Evolutionary conservation across 1,140 invertebrate genomes (phyloP).

Genomic region (Hestina assimilis): DNA sequence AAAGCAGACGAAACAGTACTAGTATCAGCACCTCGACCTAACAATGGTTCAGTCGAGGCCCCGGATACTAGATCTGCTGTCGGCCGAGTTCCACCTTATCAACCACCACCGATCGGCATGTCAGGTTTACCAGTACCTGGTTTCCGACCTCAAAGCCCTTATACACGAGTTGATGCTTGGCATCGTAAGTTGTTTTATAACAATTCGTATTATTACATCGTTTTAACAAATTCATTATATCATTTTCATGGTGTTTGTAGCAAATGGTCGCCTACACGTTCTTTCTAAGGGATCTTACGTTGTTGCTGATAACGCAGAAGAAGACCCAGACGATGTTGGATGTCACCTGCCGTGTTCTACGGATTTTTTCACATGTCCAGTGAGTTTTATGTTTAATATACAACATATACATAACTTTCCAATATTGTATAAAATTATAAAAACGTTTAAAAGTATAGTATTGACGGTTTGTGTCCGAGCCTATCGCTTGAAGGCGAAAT

Average conservation of each 20-base stretch:
- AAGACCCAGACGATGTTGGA: constrained; percentile 43
- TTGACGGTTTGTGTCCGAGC: too few species aligned
- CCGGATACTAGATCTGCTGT: constrained; percentile 58
- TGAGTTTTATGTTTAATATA: constrained; percentile 18
- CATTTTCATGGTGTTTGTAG: constrained; percentile 10
- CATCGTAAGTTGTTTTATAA: constrained; percentile 60
- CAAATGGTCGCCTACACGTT: constrained; percentile 31
- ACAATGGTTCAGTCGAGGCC: constrained; percentile 50
- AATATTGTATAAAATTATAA: too few species aligned
- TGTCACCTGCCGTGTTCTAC: constrained; percentile 54
- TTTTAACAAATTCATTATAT: background rate
- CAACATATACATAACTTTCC: too few species aligned
- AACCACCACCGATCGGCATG: constrained; percentile 43
- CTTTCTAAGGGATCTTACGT: constrained; percentile 33
- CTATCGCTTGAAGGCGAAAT: too few species aligned
- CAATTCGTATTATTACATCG: background rate
- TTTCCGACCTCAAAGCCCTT: constrained; percentile 49
- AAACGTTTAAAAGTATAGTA: too few species aligned
- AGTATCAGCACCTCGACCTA: constrained; percentile 28
- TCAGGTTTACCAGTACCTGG: constrained; percentile 40
- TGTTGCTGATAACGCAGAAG: constrained; percentile 41
- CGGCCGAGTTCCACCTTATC: constrained; percentile 63
- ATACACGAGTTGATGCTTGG: constrained; percentile 57
- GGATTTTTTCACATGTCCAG: constrained; percentile 64
- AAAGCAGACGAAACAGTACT: constrained; percentile 4